Evolutionary conservation across 2,113 vertebrate genomes (phyloP), one percentile per base, ranked within the genome.

Genomic region (Paedocypris sp.): DNA sequence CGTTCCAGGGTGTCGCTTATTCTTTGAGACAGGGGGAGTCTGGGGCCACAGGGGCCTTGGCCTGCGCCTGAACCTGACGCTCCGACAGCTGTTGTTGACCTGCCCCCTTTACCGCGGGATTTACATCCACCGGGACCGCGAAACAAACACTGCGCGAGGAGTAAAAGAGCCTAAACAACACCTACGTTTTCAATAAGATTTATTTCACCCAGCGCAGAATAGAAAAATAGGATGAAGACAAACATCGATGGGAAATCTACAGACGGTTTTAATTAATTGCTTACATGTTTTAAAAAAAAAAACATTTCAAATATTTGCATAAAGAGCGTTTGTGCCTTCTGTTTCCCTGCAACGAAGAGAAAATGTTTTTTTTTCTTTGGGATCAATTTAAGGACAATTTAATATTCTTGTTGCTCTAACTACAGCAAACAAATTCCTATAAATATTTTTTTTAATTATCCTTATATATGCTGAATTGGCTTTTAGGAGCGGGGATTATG

Each of bases 401-500:
- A 82, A 68, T 71, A 79, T 83, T 82, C n/a, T 79, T 78, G 77
- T 83, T 79, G 77, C 80, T 82, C 79, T 82, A 82, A 50, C 59
- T 72, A 73, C 83, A 81, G 82, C 80, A 76, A 79, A 76, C 82
- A 78, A 82, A 82, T 71, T 82, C 72, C 83, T 84, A 86, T 86
- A 87, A 86, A 88, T 87, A 86, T 77, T 76, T 76, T 88, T 82
- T 83, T 77, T 84, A 79, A 88, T 85, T 85, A n/a, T n/a, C n/a
- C n/a, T n/a, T n/a, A n/a, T 87, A 88, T 74, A 78, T 85, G 82
- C 89, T 84, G 80, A 85, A 88, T 83, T 88, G 89, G 89, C 89
- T 78, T 89, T 85, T 72, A 73, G 82, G 71, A 73, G 76, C 77
- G 79, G 83, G 74, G 82, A 76, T 69, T 71, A 69, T 77, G 66